Evolutionary conservation across 2,888 invertebrate genomes (phyloP), one percentile per base, ranked within the genome.

Genomic region (Ichneumoninae sp.): DNA sequence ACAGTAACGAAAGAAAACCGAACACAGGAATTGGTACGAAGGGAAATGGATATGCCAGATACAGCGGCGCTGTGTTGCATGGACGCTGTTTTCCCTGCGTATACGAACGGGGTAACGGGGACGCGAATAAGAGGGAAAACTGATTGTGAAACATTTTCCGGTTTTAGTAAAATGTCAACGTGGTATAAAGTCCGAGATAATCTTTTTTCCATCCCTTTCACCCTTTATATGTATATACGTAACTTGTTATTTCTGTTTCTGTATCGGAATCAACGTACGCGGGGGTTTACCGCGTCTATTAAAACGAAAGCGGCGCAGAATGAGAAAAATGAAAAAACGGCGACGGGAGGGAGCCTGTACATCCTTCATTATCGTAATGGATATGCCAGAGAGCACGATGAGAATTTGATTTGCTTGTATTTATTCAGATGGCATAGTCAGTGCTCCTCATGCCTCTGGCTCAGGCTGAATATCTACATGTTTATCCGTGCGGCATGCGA

Each of bases 391-490:
- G 83, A 85, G 77, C 82, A 81, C 69, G 81, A 83, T 81, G 85
- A 82, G 69, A 83, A 85, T 85, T 85, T 85, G 76, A 86, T 86
- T 86, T 85, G 86, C 83, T 85, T 87, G 81, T 87, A 85, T 87
- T 87, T 87, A 85, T 85, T 85, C 87, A 87, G 87, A 85, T 87
- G 87, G 83, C 80, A 83, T 63, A 73, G 74, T 77, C 81, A 74
- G 73, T 40, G 77, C 74, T 78, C 73, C 57, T 81, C 68, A 60
- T 65, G 36, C 54, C 52, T 69, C 68, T 75, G 54, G 52, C 75
- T 75, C 68, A 76, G 47, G 30, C 54, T 73, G 68, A 52, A 69
- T 77, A 63, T 71, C 33, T 73, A 84, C 73, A 79, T 70, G 75
- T 84, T 81, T 81, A 81, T 77, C 33, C 44, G 68, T 77, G 65